phyloP scores from a whole-genome alignment of 2,113 vertebrate species.

The Saccopteryx leptura region DNA sequence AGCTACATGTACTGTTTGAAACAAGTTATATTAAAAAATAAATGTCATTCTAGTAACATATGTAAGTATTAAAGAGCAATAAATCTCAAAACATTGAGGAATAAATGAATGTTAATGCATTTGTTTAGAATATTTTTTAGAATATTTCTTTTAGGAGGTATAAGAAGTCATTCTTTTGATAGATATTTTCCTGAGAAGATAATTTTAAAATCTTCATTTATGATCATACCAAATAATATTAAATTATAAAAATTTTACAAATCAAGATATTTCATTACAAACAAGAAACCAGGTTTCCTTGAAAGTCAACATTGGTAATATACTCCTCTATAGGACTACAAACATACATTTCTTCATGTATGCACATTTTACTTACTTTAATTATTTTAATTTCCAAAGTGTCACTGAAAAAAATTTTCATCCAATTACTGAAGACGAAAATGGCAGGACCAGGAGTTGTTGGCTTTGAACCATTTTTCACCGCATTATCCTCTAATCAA shows the following conservation, averaged over 20 bases:
- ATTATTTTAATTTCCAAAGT: slow-evolving; percentile 76
- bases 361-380: slow-evolving; percentile 57
- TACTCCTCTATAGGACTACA: background rate
- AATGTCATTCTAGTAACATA: background rate
- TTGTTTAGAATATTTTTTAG: background rate
- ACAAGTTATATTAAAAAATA: background rate
- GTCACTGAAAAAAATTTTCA: slow-evolving; percentile 79
- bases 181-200: background rate
- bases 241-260: slow-evolving; percentile 6
- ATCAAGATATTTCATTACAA: slow-evolving; percentile 13
- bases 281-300: background rate
- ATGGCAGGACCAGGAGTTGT: slow-evolving; percentile 72
- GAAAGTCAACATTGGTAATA: background rate
- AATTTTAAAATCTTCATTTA: background rate
- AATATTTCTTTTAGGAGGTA: background rate
- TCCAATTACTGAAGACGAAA: slow-evolving; percentile 83
- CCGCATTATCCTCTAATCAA: slow-evolving; percentile 90
- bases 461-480: slow-evolving; percentile 89
- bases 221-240: background rate
- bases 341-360: slow-evolving; percentile 32
- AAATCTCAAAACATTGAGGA: background rate
- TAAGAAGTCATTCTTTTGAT: background rate
- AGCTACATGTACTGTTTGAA: background rate
- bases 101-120: background rate
- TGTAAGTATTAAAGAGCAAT: slow-evolving; percentile 3